Evolutionary conservation across 2,797 vertebrate genomes (phyloP).

Genomic region (Leucoraja ocellata): DNA sequence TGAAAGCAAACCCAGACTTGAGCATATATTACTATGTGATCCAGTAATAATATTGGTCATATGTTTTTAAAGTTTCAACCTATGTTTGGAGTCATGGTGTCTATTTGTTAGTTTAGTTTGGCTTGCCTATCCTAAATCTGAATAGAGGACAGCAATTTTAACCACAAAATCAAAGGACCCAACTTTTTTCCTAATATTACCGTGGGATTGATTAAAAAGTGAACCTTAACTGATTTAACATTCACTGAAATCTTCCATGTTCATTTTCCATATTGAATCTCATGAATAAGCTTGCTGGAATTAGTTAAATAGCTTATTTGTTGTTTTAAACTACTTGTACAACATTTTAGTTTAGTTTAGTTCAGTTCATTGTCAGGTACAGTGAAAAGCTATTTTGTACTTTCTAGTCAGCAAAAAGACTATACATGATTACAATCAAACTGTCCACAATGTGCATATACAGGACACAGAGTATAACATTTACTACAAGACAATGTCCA

Average conservation of each 20-base stretch:
- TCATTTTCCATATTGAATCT: background rate
- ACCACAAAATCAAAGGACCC: background rate
- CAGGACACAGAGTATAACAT: too few species aligned
- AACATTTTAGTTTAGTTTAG: too few species aligned
- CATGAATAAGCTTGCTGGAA: background rate
- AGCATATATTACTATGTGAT: background rate
- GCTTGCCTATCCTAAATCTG: background rate
- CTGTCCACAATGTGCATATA: too few species aligned
- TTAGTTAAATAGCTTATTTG: background rate
- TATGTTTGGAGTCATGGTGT: background rate
- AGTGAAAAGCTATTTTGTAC: too few species aligned
- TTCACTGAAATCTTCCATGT: background rate
- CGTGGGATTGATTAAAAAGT: background rate
- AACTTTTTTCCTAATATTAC: background rate
- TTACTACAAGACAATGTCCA: too few species aligned
- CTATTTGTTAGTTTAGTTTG: background rate
- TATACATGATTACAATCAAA: too few species aligned
- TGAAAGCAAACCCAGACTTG: background rate
- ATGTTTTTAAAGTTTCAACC: background rate
- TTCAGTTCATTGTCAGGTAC: too few species aligned
- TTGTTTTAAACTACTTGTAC: background rate
- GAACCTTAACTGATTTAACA: background rate
- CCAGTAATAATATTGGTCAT: constrained; percentile 8
- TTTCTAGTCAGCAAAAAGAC: too few species aligned
- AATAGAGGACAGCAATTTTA: background rate